phyloP scores from a whole-genome alignment of 2,797 vertebrate species.

The Peromyscus melanophrys region DNA sequence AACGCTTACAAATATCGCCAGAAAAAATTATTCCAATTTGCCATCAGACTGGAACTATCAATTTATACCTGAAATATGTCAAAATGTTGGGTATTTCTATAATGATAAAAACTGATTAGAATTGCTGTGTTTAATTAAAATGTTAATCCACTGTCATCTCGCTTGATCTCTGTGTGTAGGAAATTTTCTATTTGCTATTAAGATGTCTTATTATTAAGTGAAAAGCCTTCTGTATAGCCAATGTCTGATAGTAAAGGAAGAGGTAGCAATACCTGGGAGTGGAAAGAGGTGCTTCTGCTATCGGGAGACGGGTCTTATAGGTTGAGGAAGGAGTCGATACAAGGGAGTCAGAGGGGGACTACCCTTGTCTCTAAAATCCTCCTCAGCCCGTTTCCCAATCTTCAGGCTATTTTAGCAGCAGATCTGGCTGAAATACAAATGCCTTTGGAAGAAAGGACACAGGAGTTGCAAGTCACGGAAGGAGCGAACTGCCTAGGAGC shows the following conservation, averaged over 20 bases:
- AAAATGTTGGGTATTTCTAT: conserved; percentile 80
- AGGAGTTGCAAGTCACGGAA: background rate
- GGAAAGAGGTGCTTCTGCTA: background rate
- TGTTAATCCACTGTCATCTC: conserved; percentile 80
- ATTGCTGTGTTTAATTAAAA: conserved; percentile 82
- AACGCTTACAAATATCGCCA: conserved; percentile 77
- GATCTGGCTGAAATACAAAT: conserved; percentile 19
- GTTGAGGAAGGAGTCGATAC: background rate
- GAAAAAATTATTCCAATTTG: conserved; percentile 78
- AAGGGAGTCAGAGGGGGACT: background rate
- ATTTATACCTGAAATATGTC: conserved; percentile 82
- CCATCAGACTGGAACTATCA: conserved; percentile 76
- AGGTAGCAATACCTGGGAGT: background rate
- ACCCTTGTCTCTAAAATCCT: background rate
- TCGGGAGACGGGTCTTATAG: background rate
- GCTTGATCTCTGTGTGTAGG: conserved; percentile 71
- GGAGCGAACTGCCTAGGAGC: background rate
- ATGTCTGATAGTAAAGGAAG: conserved; percentile 38
- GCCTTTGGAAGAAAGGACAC: background rate
- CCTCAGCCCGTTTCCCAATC: background rate
- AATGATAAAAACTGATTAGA: conserved; percentile 78
- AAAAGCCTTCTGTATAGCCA: conserved; percentile 50
- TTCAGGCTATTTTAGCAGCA: conserved; percentile 41
- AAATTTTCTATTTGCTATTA: conserved; percentile 75
- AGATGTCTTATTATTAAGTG: conserved; percentile 71